Evolutionary conservation across 2,888 invertebrate species (phyloP), one percentile per base, ranked within the genome.

Genomic region (Candidula unifasciata): DNA sequence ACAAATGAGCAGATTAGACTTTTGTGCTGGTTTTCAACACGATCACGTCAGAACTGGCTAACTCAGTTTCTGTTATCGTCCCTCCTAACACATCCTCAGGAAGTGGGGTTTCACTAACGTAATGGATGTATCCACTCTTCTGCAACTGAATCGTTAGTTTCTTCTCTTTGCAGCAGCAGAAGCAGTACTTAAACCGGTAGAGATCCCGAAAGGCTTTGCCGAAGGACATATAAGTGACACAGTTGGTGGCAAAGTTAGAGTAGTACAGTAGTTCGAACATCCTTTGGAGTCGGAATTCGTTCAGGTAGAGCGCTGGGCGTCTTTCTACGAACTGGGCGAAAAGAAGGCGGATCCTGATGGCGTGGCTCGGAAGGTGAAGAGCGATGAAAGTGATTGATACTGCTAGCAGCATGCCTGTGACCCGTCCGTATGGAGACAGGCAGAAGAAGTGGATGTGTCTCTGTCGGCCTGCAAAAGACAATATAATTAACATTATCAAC

Each of bases 161-260:
- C 10, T n/a, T 35, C 16, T n/a, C 37, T 37, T n/a, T 35, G 35
- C 66, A 64, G 30, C 33, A 64, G 68, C 80, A 80, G 44, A 66
- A 33, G 30, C 68, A 80, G 54, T 79, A 85, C 21, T 57, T 74
- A 16, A 37, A n/a, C 21, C 21, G n/a, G 60, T 85, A 87, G 30
- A 85, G 78, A 8, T 83, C 68, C 10, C 86, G 73, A 60, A 87
- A 87, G n/a, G 76, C 68, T 64, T 83, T 83, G 24, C 86, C 86
- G 68, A 83, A 87, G 30, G 54, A 52, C 21, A 87, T 35, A 54
- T 87, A 85, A 16, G 82, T 85, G 37, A 87, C 66, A 77, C 86
- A 87, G 79, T 87, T 87, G 60, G 83, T 85, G 83, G 86, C 82
- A 54, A 87, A 87, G 79, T 83, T 87, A 74, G 82, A 74, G 82